Evolutionary conservation across 2,113 vertebrate genomes (phyloP).

Genomic region (Pyxicephalus adspersus): DNA sequence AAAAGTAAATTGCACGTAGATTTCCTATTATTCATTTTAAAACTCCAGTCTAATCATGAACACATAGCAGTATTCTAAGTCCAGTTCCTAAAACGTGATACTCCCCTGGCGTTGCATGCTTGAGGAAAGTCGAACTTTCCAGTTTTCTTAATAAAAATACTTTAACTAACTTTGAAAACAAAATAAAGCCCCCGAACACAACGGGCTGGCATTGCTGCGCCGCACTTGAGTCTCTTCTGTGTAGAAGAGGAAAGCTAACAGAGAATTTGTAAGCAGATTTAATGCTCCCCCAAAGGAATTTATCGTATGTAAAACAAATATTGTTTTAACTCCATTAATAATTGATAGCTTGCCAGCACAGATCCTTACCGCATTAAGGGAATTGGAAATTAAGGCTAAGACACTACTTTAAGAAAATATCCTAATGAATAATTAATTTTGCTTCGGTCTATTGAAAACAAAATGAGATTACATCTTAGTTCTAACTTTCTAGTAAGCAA

Average conservation of each 20-base stretch:
- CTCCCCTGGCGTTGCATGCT: not conserved
- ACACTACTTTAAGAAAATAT: slow-evolving; percentile 69
- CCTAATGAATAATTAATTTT: slow-evolving; percentile 70
- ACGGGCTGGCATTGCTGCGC: not conserved
- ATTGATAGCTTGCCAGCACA: slow-evolving; percentile 71
- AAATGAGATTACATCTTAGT: slow-evolving; percentile 54
- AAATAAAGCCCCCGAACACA: not conserved
- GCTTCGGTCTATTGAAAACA: slow-evolving; percentile 56
- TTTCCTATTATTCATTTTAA: too few relatives aligned
- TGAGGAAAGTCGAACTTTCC: slow-evolving; percentile 3
- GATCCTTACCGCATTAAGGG: slow-evolving; percentile 68
- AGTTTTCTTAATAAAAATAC: slow-evolving; percentile 19
- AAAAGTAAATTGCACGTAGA: too few relatives aligned
- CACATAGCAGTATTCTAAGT: not conserved
- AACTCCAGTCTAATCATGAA: not conserved
- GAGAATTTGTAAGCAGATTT: slow-evolving; percentile 56
- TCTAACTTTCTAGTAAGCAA: slow-evolving; percentile 41
- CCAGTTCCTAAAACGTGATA: not conserved
- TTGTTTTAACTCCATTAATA: slow-evolving; percentile 76
- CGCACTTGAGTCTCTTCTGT: slow-evolving; percentile 5
- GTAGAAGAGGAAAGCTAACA: slow-evolving; percentile 43
- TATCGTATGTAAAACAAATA: slow-evolving; percentile 74
- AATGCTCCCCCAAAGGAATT: slow-evolving; percentile 64
- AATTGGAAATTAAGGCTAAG: slow-evolving; percentile 77
- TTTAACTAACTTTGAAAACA: slow-evolving; percentile 19